Conservation (phyloP, 2,888 invertebrate species). For the Lasioglossum villosulum region DNA sequence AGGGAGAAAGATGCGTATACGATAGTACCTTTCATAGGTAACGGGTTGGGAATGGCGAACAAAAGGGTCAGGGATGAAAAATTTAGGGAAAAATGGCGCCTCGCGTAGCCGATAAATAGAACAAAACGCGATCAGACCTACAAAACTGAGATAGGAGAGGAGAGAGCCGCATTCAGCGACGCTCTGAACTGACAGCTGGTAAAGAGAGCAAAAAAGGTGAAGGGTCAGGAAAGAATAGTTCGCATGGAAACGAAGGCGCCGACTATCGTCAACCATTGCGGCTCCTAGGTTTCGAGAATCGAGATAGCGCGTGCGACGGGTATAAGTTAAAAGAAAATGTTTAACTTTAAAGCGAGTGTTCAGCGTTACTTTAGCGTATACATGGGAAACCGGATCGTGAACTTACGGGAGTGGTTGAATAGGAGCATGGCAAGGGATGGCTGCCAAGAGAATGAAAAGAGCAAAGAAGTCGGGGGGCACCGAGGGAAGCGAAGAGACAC, state of each 20-base stretch:
- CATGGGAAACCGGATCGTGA: not conserved
- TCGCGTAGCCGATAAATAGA: not conserved
- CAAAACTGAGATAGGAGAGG: not conserved
- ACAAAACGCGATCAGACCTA: not conserved
- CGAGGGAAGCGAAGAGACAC: not conserved
- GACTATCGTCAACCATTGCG: not conserved
- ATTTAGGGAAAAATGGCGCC: not conserved
- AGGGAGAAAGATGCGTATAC: not conserved
- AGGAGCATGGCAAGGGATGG: not conserved
- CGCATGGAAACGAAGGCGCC: not conserved
- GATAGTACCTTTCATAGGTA: not conserved
- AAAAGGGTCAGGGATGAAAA: not conserved
- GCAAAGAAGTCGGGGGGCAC: not conserved
- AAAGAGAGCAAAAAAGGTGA: not conserved
- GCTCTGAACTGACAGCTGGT: not conserved
- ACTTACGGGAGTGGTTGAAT: not conserved
- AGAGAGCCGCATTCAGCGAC: not conserved
- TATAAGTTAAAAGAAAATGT: not conserved
- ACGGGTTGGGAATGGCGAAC: not conserved
- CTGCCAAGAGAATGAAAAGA: conserved; percentile 4
- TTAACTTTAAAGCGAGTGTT: not conserved
- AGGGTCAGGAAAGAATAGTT: not conserved
- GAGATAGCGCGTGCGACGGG: not conserved
- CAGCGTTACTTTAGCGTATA: not conserved
- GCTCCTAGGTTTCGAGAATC: not conserved